Percentiles rank a stretch among this genome's conserved stretches.
Conservation (phyloP, 2,888 invertebrate genomes). For the Caenorhabditis sulstoni region DNA sequence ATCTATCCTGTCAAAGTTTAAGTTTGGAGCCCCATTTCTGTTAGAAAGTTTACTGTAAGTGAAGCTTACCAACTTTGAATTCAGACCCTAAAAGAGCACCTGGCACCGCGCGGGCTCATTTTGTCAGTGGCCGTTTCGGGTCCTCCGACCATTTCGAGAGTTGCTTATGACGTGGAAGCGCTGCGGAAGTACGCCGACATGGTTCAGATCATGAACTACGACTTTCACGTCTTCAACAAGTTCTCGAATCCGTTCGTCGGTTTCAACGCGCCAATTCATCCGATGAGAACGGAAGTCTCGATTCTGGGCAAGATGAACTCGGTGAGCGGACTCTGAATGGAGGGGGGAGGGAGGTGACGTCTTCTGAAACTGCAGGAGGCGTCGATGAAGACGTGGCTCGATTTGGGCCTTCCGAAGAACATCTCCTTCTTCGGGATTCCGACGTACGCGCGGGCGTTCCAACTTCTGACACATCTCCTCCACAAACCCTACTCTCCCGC, state of each 20-base stretch:
- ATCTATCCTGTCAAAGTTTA: too few relatives aligned
- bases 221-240: constrained; percentile 87
- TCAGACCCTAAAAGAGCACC: constrained; percentile 65
- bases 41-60: too few relatives aligned
- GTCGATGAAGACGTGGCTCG: constrained; percentile 88
- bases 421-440: constrained; percentile 91
- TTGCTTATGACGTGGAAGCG: constrained; percentile 88
- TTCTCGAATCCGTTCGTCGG: constrained; percentile 89
- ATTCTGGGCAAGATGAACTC: constrained; percentile 74
- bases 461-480: constrained; percentile 83
- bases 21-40: too few relatives aligned
- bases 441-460: constrained; percentile 87
- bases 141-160: constrained; percentile 86
- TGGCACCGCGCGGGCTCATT: constrained; percentile 32
- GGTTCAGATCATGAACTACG: constrained; percentile 93
- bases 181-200: constrained; percentile 87
- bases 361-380: constrained; percentile 85
- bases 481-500: constrained; percentile 65
- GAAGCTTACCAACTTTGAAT: not conserved
- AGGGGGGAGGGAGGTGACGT: too few relatives aligned
- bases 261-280: constrained; percentile 89
- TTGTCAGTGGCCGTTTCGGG: constrained; percentile 84
- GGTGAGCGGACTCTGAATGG: constrained; percentile 65
- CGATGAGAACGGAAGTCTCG: constrained; percentile 75
- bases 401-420: constrained; percentile 86